phyloP scores from a whole-genome alignment of 2,113 vertebrate genomes.

The Bostrychus sinensis region DNA sequence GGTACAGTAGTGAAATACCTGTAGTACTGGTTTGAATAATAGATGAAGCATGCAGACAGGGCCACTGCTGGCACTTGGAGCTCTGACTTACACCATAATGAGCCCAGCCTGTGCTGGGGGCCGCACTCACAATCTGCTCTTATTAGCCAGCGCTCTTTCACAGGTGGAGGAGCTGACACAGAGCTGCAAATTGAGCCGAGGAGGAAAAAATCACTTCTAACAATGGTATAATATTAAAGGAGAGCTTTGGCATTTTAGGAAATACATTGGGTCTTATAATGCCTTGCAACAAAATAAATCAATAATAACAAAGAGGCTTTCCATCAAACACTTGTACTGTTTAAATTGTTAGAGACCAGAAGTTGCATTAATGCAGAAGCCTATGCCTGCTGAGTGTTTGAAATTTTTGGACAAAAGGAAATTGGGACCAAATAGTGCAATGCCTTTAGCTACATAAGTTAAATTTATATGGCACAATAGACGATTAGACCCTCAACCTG shows the following conservation, averaged over 20 bases:
- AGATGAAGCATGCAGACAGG: slow-evolving; percentile 32
- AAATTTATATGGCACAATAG: no score
- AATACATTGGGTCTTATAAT: not conserved
- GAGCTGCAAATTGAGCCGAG: slow-evolving; percentile 34
- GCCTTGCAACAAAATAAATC: not conserved
- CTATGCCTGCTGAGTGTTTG: no score
- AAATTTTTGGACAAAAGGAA: not conserved
- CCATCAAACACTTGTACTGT: not conserved
- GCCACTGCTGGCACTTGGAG: slow-evolving; percentile 23
- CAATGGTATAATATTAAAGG: slow-evolving; percentile 5
- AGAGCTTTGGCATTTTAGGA: not conserved
- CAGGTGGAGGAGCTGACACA: slow-evolving; percentile 28
- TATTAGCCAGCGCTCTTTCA: slow-evolving; percentile 18
- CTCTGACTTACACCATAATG: slow-evolving; percentile 52
- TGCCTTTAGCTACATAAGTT: no score
- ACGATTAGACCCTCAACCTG: no score
- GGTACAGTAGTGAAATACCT: slow-evolving; percentile 9
- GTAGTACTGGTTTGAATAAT: slow-evolving; percentile 37
- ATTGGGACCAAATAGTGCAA: no score
- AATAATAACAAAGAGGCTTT: not conserved
- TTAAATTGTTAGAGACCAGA: no score
- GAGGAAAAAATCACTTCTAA: slow-evolving; percentile 18
- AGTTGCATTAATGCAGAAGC: no score
- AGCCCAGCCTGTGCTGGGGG: slow-evolving; percentile 45
- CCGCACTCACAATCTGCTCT: slow-evolving; percentile 50